Evolutionary conservation across 2,888 invertebrate species (phyloP).

Genomic region (Aleiodes testaceus): DNA sequence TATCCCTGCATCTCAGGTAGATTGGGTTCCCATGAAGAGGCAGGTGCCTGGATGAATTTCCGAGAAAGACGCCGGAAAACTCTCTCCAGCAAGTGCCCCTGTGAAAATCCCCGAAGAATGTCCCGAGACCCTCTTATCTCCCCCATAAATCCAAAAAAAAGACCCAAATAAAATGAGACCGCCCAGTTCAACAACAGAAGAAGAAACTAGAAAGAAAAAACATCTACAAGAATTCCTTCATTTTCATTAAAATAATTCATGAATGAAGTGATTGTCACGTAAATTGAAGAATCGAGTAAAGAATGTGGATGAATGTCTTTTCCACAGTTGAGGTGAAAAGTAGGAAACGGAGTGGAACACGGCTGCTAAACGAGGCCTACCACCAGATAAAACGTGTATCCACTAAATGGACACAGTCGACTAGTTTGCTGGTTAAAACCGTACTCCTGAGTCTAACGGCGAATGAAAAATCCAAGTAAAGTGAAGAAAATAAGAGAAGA

Average conservation of each 20-base stretch:
- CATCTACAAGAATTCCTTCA: too few species aligned
- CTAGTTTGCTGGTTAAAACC: slow-evolving; percentile 8
- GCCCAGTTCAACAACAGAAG: not conserved
- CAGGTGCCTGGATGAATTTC: not conserved
- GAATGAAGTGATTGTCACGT: slow-evolving; percentile 3
- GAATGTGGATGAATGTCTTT: not conserved
- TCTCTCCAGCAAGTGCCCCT: slow-evolving; percentile 3
- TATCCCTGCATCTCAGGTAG: slow-evolving; percentile 32
- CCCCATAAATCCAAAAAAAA: not conserved
- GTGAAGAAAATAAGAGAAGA: not conserved
- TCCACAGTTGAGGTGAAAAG: not conserved
- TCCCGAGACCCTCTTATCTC: not conserved
- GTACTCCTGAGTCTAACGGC: slow-evolving; percentile 46
- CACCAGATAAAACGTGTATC: slow-evolving; percentile 8
- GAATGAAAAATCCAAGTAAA: slow-evolving; percentile 41
- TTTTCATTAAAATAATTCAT: not conserved
- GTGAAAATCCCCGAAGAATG: not conserved
- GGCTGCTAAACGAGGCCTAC: slow-evolving; percentile 19
- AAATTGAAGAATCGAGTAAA: slow-evolving; percentile 9
- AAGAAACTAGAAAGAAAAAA: not conserved
- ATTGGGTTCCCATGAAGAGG: not conserved
- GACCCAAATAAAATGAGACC: not conserved
- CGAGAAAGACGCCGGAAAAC: too few species aligned
- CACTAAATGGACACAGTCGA: slow-evolving; percentile 36
- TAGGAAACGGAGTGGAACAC: slow-evolving; percentile 30